Evolutionary conservation across 2,797 vertebrate species (phyloP), one percentile per base, ranked within the genome.

Genomic region (Serranus cabrilla): DNA sequence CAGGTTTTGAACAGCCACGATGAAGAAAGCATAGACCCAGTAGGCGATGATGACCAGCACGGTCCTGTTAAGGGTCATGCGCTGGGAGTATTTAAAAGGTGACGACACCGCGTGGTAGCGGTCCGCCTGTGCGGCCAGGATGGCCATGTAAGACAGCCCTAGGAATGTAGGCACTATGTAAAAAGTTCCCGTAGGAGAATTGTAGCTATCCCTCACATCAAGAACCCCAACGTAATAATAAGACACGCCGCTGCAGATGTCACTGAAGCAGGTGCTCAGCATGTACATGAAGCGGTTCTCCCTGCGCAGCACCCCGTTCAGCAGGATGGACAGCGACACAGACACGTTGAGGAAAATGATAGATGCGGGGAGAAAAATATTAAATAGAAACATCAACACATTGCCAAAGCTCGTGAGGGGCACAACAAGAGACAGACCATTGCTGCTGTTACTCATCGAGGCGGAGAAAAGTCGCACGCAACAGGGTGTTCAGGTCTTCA

Each of bases 201-300:
- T 68, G 31, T 74, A 89, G 59, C 0, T 63, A 11, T 96, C 95
- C 16, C 62, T 84, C 13, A 95, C 94, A 14, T 96, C 90, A 2
- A 96, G 55, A 10, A 92, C 89, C 0, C 95, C 95, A 0, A 78
- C 89, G 45, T 96, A 96, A 67, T 94, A 96, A 61, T 95, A 96
- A 0, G 94, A 93, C 16, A 94, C 88, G 2, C 95, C 95, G 0
- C 91, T 87, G 74, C 95, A 94, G 49, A 94, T 71, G 91, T 96
- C 95, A 52, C 95, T 96, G 55, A 92, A 10, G 67, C 95, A 95
- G 12, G 95, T 95, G 87, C 95, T 96, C 74, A 96, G 75, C 95
- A 96, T 96, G 90, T 95, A 96, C 92, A 96, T 90, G 86, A 94
- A 95, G 74, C 95, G 93, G 86, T 95, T 95, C 88, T 96, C 92